Percentiles rank a stretch among this genome's conserved stretches.
These are phyloP conservation scores for Peucedramus taeniatus DNA, from an alignment of 2,113 vertebrate species.

Conservation along the genomic window DNA sequence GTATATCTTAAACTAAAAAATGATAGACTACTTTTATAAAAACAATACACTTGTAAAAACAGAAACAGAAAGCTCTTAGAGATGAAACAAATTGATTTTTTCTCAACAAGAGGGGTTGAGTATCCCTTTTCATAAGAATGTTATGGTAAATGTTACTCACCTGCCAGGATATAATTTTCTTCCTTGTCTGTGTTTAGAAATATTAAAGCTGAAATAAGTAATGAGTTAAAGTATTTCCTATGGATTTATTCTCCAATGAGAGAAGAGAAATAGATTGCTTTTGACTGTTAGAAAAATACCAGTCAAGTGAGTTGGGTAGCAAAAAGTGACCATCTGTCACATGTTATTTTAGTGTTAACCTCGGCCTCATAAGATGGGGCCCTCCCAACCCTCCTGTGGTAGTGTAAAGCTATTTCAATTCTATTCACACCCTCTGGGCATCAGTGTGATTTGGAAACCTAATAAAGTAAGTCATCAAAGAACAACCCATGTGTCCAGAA, in stretches of 20 bases:
- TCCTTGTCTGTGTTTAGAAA: background rate
- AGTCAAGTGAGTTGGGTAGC: background rate
- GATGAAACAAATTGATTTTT: background rate
- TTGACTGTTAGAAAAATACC: background rate
- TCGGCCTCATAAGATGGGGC: conserved; percentile 13
- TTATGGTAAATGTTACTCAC: background rate
- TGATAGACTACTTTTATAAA: background rate
- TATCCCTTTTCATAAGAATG: background rate
- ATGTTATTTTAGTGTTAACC: conserved; percentile 57
- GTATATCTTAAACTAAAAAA: background rate
- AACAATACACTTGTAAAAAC: background rate
- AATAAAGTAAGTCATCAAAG: conserved; percentile 68
- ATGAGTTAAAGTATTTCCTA: background rate
- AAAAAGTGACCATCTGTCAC: conserved; percentile 65
- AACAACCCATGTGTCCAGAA: conserved; percentile 51
- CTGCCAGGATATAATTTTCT: background rate
- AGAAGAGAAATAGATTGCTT: background rate
- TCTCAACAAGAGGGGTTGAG: background rate
- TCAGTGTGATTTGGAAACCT: conserved; percentile 61
- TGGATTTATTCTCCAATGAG: background rate
- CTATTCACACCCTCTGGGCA: conserved; percentile 53
- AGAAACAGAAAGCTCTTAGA: background rate
- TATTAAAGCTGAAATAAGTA: background rate
- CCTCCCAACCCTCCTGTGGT: conserved; percentile 15
- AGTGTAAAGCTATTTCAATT: conserved; percentile 63